These are phyloP conservation scores for Esox niger DNA, from an alignment of 2,113 vertebrate genomes.

Conservation along the genomic window DNA sequence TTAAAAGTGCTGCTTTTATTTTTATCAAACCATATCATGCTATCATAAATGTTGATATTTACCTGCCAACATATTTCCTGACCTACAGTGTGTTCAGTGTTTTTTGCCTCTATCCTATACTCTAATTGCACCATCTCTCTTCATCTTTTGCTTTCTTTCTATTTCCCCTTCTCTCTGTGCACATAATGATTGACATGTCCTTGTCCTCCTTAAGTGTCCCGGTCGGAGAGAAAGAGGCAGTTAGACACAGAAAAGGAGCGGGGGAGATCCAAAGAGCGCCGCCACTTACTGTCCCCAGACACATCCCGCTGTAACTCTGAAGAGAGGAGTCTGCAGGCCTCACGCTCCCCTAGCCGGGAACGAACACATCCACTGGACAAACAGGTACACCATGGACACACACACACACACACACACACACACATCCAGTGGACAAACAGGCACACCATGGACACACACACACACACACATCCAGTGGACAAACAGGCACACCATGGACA, in stretches of 20 bases:
- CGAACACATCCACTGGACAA: conserved; percentile 76
- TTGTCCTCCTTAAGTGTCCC: conserved; percentile 74
- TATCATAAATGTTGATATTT: no score
- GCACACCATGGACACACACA: no score
- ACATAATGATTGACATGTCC: no score
- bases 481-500: no score
- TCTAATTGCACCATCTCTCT: neutral
- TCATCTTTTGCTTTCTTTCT: neutral
- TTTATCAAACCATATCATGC: no score
- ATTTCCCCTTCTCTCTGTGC: conserved; percentile 1
- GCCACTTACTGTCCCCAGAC: conserved; percentile 89
- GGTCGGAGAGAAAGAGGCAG: conserved; percentile 83
- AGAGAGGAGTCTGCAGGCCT: conserved; percentile 84
- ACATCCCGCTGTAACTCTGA: conserved; percentile 89
- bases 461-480: no score
- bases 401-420: neutral
- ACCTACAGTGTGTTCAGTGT: neutral
- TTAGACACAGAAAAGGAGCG: conserved; percentile 83
- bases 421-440: neutral
- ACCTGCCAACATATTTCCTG: no score
- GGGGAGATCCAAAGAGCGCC: conserved; percentile 90
- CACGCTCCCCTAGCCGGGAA: conserved; percentile 85
- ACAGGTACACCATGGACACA: conserved; percentile 67
- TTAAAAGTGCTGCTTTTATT: neutral
- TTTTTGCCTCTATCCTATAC: neutral